Conservation (phyloP, 2,888 invertebrate species). For the Epirrita christyi region DNA sequence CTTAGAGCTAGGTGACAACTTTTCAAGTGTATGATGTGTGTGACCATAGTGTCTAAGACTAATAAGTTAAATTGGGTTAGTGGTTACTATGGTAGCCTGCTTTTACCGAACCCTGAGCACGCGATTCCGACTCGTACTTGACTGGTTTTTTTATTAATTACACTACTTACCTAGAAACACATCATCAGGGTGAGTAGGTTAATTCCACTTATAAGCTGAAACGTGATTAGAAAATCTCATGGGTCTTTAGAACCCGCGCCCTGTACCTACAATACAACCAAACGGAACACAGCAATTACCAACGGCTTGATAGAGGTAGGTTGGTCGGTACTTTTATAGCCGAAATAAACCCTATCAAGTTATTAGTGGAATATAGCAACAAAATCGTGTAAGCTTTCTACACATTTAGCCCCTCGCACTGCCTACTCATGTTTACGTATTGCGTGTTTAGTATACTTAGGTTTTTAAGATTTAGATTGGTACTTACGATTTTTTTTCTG, state of each 20-base stretch:
- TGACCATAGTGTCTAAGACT: no score
- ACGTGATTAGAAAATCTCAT: conserved; percentile 2
- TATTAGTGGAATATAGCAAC: not conserved
- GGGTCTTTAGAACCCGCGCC: conserved; percentile 4
- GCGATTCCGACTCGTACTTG: no score
- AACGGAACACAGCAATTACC: conserved; percentile 14
- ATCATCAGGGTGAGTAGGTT: no score
- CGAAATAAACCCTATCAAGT: not conserved
- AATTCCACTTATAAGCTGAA: not conserved
- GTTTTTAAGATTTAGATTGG: not conserved
- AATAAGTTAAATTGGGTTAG: no score
- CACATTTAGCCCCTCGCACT: no score
- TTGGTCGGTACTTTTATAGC: not conserved
- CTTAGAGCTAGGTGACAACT: no score
- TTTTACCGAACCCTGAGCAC: no score
- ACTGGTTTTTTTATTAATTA: no score
- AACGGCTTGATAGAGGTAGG: not conserved
- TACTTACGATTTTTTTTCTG: conserved; percentile 23
- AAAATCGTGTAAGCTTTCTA: not conserved
- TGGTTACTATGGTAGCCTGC: no score
- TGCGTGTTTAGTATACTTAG: not conserved
- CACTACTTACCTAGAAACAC: no score
- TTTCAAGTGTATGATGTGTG: no score
- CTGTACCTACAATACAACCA: not conserved
- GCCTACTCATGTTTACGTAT: not conserved